These are phyloP conservation scores for Halcyon badia DNA, from an alignment of 2,797 vertebrate genomes.

Conservation along the genomic window DNA sequence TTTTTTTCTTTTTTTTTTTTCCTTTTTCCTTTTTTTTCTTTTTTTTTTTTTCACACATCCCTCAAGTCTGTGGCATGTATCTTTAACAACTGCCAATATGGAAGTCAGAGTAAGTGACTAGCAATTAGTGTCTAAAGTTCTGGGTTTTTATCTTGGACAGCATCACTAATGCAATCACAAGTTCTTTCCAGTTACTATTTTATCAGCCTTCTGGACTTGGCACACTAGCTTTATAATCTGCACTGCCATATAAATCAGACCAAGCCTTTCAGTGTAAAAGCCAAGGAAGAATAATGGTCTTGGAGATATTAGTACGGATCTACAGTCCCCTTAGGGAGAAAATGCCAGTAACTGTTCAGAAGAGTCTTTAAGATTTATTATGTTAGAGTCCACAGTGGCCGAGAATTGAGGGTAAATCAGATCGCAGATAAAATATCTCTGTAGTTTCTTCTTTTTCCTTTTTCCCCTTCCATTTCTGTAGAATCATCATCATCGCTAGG, in stretches of 20 bases:
- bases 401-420: neutral
- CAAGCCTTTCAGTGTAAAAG: neutral
- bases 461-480: constrained; percentile 3
- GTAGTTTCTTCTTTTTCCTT: constrained; percentile 23
- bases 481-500: constrained; percentile 23
- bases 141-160: neutral
- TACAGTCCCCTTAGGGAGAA: neutral
- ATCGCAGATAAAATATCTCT: neutral
- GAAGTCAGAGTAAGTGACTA: neutral
- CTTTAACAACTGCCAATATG: neutral
- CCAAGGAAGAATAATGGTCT: neutral
- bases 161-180: neutral
- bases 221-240: neutral
- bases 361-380: neutral
- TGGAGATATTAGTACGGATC: neutral
- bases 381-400: neutral
- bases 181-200: neutral
- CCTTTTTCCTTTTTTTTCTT: too few species aligned
- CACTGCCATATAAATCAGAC: neutral
- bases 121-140: neutral
- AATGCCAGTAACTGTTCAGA: neutral
- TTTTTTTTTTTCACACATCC: neutral
- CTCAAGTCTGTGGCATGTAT: neutral
- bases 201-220: neutral
- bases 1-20: neutral